Base-by-base conservation (phyloP, 2,888 invertebrate genomes). In the Drosophila falleni region DNA sequence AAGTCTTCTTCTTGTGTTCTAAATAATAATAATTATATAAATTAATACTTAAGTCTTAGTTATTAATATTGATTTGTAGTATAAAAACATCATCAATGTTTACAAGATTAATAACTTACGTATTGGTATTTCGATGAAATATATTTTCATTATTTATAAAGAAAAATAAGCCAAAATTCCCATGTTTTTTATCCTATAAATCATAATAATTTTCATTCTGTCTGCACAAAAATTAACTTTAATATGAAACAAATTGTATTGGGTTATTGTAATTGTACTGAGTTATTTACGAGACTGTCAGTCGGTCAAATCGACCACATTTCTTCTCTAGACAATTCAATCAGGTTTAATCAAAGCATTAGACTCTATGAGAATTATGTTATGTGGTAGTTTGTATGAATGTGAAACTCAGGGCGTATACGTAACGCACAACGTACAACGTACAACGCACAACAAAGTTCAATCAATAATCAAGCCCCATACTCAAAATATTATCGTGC, bases 321-420 rank as follows among this genome's bases (percentile, higher is more conserved):
- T 78, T 59, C 72, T 71, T n/a, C 56, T 42, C 65, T 68, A 69
- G 78, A 83, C 84, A 84, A 81, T 84, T 81, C 81, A 89, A 89
- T 84, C 81, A 81, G 77, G 80, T 87, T 87, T 82, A 89, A 89
- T 89, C 89, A 89, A 80, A 68, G 82, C 76, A 80, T 89, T 87
- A 75, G 74, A 71, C 70, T 73, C 70, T 47, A 65, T 71, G 70
- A 71, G 66, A 64, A 47, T 49, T 62, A 49, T 65, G 49, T 53
- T 60, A 46, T 58, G 46, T 39, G 44, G 29, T 26, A 23, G 15
- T 31, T 49, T 31, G 11, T 19, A 11, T 50, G 44, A 35, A 41
- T 56, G 35, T 41, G n/a, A 10, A 58, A 19, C 44, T 6, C 39
- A 35, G 53, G 51, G 19, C 51, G 62, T 49, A 66, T 31, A 75